Evolutionary conservation across 2,113 vertebrate species (phyloP).

Genomic region (Melospiza melodia): DNA sequence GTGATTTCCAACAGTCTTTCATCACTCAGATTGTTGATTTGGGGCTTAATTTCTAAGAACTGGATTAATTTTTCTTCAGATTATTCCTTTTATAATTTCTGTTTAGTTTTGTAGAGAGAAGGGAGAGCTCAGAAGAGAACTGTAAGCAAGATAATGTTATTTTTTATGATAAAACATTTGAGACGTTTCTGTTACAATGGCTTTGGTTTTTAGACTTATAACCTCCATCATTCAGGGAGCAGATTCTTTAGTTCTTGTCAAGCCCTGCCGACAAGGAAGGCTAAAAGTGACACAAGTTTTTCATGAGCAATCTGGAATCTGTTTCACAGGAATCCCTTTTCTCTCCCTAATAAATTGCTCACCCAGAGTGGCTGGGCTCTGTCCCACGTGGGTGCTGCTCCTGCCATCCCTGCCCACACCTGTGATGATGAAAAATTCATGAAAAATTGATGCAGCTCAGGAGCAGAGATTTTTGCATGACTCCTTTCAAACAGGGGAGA

Average conservation of each 20-base stretch:
- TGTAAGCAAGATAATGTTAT: not conserved
- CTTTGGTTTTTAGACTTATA: not conserved
- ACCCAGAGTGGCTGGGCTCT: not conserved
- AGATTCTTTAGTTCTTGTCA: not conserved
- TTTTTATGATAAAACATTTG: not conserved
- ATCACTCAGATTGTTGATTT: not conserved
- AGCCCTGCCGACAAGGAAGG: not conserved
- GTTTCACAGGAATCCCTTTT: not conserved
- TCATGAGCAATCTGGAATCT: not conserved
- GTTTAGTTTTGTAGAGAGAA: not conserved
- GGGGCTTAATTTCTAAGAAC: not conserved
- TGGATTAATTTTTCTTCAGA: not conserved
- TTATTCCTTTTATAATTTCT: not conserved
- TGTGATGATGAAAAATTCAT: not conserved
- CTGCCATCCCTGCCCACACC: not conserved
- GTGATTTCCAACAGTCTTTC: not conserved
- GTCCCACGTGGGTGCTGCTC: not conserved
- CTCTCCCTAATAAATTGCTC: not conserved
- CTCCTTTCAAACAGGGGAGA: not conserved
- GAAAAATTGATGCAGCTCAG: not conserved
- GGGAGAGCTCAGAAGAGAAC: not conserved
- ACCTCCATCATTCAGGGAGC: not conserved
- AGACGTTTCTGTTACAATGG: not conserved
- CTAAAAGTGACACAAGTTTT: not conserved
- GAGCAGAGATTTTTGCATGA: not conserved